Percentiles rank a stretch among this genome's conserved stretches.
These are phyloP conservation scores for Drosophila setosimentum DNA, from an alignment of 2,888 invertebrate species.

Conservation along the genomic window DNA sequence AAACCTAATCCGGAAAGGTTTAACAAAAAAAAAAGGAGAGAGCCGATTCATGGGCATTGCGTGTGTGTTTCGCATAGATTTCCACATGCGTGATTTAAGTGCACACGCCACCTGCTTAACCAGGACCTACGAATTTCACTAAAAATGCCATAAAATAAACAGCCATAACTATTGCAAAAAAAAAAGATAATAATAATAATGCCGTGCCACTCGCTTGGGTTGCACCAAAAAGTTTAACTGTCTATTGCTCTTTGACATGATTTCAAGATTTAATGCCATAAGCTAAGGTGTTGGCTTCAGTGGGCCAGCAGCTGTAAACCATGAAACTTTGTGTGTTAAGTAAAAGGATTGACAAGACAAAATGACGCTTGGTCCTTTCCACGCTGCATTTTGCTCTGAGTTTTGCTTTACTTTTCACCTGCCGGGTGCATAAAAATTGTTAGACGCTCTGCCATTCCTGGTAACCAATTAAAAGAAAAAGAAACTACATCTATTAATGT, in stretches of 20 bases:
- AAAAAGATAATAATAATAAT: neutral
- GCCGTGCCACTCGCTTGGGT: conserved; percentile 34
- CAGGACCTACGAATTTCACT: conserved; percentile 7
- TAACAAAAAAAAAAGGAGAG: neutral
- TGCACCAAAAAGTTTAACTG: conserved; percentile 17
- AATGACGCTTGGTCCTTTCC: neutral
- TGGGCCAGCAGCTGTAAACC: neutral
- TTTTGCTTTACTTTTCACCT: neutral
- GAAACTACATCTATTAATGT: neutral
- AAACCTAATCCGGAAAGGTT: neutral
- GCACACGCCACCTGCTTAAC: conserved; percentile 37
- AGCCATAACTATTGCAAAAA: conserved; percentile 3
- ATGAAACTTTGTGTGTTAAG: neutral
- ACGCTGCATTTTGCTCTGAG: neutral
- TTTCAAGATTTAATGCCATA: conserved; percentile 21
- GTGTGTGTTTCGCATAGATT: conserved; percentile 27
- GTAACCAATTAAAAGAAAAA: neutral
- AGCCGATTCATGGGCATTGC: conserved; percentile 9
- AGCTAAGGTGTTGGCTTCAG: neutral
- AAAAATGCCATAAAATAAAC: conserved; percentile 32
- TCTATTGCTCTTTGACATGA: conserved; percentile 46
- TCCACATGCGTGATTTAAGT: conserved; percentile 47
- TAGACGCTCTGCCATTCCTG: neutral
- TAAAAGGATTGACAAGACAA: conserved; percentile 3
- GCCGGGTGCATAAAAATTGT: neutral